Conservation (phyloP, 2,888 invertebrate species). For the Corbicula japonica region DNA sequence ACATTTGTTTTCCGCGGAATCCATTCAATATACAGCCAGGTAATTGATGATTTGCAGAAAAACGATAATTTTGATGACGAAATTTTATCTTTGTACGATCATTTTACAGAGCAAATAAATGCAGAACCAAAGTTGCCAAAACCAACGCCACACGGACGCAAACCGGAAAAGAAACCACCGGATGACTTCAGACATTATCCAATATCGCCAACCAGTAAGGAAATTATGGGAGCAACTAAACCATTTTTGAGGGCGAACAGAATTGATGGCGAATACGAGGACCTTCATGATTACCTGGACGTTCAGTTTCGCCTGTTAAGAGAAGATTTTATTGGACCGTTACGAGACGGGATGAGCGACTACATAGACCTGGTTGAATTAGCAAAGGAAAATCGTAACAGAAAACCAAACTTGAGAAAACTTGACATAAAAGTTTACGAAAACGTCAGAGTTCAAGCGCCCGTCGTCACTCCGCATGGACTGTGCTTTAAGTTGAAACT, state of each 20-base stretch:
- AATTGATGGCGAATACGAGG: constrained; percentile 89
- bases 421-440: constrained; percentile 75
- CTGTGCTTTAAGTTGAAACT: constrained; percentile 68
- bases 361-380: constrained; percentile 4
- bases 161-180: constrained; percentile 4
- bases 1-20: constrained; percentile 4
- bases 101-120: constrained; percentile 7
- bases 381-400: background rate
- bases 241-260: constrained; percentile 89
- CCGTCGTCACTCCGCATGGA: constrained; percentile 64
- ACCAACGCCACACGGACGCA: background rate
- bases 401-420: background rate
- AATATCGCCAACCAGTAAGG: constrained; percentile 14
- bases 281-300: constrained; percentile 92
- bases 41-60: constrained; percentile 7
- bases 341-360: constrained; percentile 89
- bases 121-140: background rate
- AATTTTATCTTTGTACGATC: background rate
- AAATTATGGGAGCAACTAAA: background rate
- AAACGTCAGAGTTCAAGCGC: constrained; percentile 70
- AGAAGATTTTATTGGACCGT: constrained; percentile 93
- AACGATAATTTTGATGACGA: background rate
- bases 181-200: constrained; percentile 32
- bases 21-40: constrained; percentile 1
- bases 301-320: constrained; percentile 92